These are phyloP conservation scores for Heliconius himera DNA, from an alignment of 1,140 invertebrate species.

Conservation along the genomic window DNA sequence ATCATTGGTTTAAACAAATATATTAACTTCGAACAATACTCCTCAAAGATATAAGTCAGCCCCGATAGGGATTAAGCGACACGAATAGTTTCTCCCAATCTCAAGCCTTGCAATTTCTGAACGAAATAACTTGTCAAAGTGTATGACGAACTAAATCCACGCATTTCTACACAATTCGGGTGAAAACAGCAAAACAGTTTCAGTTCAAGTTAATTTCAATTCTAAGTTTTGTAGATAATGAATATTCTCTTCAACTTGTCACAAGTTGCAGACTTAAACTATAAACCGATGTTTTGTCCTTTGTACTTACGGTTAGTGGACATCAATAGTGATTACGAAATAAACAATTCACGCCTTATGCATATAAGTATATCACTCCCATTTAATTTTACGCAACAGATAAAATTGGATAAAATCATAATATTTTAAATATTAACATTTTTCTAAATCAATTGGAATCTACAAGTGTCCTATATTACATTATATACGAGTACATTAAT, in stretches of 20 bases:
- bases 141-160: constrained; percentile 3
- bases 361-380: too few relatives aligned
- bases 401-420: too few relatives aligned
- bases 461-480: too few relatives aligned
- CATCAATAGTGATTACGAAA: not conserved
- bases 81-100: not conserved
- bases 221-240: not conserved
- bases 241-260: not conserved
- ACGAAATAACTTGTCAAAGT: constrained; percentile 3
- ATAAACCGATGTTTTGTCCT: constrained; percentile 10
- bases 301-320: not conserved
- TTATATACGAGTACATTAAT: too few relatives aligned
- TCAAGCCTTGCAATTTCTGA: not conserved
- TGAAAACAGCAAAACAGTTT: constrained; percentile 8
- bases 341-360: too few relatives aligned
- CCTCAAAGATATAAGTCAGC: not conserved
- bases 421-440: too few relatives aligned
- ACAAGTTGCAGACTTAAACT: constrained; percentile 3
- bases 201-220: not conserved
- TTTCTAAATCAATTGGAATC: too few relatives aligned
- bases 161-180: not conserved
- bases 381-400: too few relatives aligned
- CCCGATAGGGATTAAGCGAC: not conserved
- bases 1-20: not conserved
- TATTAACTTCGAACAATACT: not conserved